Evolutionary conservation across 2,888 invertebrate species (phyloP), one percentile per base, ranked within the genome.

Genomic region (Synergus laeviventris): DNA sequence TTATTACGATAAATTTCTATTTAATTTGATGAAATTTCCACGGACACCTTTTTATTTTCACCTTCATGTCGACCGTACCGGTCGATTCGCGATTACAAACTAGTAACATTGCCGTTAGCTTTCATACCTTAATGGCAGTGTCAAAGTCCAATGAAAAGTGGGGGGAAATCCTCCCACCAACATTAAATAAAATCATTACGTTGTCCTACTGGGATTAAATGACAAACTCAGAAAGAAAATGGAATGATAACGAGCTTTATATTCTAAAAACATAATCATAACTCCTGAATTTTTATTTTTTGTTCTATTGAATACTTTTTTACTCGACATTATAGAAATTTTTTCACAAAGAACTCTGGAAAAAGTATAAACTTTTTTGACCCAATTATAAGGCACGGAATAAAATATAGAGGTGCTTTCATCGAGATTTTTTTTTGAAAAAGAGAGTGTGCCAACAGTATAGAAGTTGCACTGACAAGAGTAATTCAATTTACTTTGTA

Each of bases 101-200:
- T 86, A 87, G 80, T 81, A 81, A 85, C 84, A 79, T 84, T 83
- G 86, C 87, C 87, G 87, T 87, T 87, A 87, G 84, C 84, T 85
- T 79, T 82, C 83, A 84, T 84, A 84, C 84, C 59, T 39, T 74
- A 38, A 74, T 74, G 59, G 74, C 59, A 74, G 60, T 60, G 76
- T 76, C 78, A 77, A 80, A 76, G 78, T 76, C 54, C 73, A 18
- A n/a, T 66, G 66, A 78, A 78, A 74, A 77, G 56, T 74, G 62
- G 70, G 31, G 66, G n/a, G 49, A 11, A 24, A 21, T 42, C n/a
- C 24, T 45, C 66, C 45, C 66, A 66, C 45, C 31, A 31, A 49
- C 24, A 45, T 70, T 49, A 66, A 70, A 49, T 70, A n/a, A 31
- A 70, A 45, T 36, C 31, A 70, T 36, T 31, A 49, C n/a, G 24